Base-by-base conservation (phyloP, 2,113 vertebrate genomes). In the Lucifuga dentata region DNA sequence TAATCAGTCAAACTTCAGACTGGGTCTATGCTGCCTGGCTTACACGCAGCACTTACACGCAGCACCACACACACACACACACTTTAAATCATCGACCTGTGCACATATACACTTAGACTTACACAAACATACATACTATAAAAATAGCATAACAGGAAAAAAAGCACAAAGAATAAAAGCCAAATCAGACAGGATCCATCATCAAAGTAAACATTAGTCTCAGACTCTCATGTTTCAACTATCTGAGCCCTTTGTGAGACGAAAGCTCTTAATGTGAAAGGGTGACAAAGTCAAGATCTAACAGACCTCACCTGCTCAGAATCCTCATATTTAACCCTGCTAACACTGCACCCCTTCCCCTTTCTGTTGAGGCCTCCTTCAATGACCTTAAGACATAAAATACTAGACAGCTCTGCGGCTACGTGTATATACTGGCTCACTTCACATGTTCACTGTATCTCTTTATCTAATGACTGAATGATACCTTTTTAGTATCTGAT, bases 221-320 rank as follows among this genome's bases (percentile, higher is more conserved):
- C 41, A 44, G 68, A 73, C 75, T 63, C 81, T 91, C 84, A 61
- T 15, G 53, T 87, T 90, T 90, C 89, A 60, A 49, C 73, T 13
- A 17, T 69, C 66, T 76, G 68, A 63, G 35, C 63, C 10, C 23
- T 44, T 38, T 50, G 56, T 20, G 48, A 84, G 55, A 87, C 68
- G 69, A 84, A 84, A 60, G 78, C 73, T 76, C 44, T 40, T 79
- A 74, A 81, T 72, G 70, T 80, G 62, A 49, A 1, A 5, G 45
- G 56, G 53, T 67, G 61, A 80, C 57, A 78, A 72, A 73, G 68
- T 80, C 69, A 73, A 55, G 60, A 49, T 64, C 39, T 32, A 19
- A 53, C 33, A 71, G 35, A 62, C 21, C 19, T 76, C 69, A 81
- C 68, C 61, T 82, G 75, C 56, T 60, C 12, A 0, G 21, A 72